Evolutionary conservation across 2,888 invertebrate species (phyloP), one percentile per base, ranked within the genome.

Genomic region (Sthenelais limicola): DNA sequence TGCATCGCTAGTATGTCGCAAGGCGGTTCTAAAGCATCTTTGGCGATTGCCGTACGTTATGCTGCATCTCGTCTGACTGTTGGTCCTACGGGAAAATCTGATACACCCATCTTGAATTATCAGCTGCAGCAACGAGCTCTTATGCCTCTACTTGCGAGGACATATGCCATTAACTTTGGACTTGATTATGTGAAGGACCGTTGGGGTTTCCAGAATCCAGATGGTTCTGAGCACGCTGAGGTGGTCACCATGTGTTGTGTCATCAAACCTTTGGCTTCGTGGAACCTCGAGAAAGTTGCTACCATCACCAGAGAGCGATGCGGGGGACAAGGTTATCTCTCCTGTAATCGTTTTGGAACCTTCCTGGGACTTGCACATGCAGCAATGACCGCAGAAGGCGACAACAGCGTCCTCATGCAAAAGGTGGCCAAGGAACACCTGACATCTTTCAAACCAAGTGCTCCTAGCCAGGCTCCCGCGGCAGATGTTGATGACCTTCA

Each of bases 191-290:
- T 81, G n/a, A 80, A 77, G 68, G 76, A 79, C 62, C 67, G 76
- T 12, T 79, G 74, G 72, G 73, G 74, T 18, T 52, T 58, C 54
- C 79, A 79, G 74, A 74, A 76, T 49, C 28, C 56, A 15, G 79
- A 77, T 68, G 78, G 78, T 9, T 75, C 77, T 5, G 79, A 79
- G 47, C 78, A 81, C 66, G 74, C 71, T n/a, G 77, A 79, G 30
- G 74, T 81, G 12, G 80, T 81, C 30, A 80, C 79, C 9, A 79
- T 81, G 79, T 81, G 81, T 71, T 81, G 81, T 66, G 80, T 74
- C 43, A 81, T 81, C 49, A 81, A 81, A 69, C 80, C 81, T 2
- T 43, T 81, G 5, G 72, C 76, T 18, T 74, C 75, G 0, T 81
- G 81, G 81, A 74, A 80, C 66, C 54, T 76, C 21, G 76, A 76